Percentiles rank a stretch among this genome's conserved stretches.
Conservation (phyloP, 2,797 vertebrate genomes). For the Chloroceryle amazona region DNA sequence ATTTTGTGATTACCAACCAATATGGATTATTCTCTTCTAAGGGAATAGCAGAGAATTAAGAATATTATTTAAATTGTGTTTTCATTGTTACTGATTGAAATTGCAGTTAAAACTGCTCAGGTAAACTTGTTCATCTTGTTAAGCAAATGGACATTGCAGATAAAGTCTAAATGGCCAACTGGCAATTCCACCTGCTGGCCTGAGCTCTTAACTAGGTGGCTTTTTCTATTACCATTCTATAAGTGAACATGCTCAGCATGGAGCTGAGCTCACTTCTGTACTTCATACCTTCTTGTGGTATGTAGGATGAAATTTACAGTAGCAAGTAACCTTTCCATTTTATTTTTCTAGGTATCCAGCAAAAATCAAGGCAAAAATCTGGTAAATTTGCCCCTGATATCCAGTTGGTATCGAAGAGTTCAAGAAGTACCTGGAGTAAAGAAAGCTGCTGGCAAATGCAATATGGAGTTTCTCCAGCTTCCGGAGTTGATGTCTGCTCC, state of each 20-base stretch:
- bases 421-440: conserved; percentile 90
- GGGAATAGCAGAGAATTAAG: neutral
- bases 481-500: conserved; percentile 15
- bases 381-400: conserved; percentile 86
- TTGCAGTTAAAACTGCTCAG: neutral
- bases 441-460: conserved; percentile 85
- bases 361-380: conserved; percentile 73
- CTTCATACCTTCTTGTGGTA: conserved; percentile 1
- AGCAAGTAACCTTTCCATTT: neutral
- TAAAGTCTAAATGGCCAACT: neutral
- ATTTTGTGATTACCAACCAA: neutral
- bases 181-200: neutral
- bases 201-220: neutral
- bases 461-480: conserved; percentile 82
- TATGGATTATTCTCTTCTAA: neutral
- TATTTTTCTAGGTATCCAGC: conserved; percentile 81
- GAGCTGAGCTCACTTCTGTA: neutral
- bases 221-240: neutral
- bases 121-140: neutral
- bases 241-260: neutral
- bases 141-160: neutral
- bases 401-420: conserved; percentile 89
- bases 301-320: neutral
- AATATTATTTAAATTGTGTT: neutral
- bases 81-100: neutral